phyloP scores from a whole-genome alignment of 2,113 vertebrate genomes.

The Tragelaphus strepsiceros region DNA sequence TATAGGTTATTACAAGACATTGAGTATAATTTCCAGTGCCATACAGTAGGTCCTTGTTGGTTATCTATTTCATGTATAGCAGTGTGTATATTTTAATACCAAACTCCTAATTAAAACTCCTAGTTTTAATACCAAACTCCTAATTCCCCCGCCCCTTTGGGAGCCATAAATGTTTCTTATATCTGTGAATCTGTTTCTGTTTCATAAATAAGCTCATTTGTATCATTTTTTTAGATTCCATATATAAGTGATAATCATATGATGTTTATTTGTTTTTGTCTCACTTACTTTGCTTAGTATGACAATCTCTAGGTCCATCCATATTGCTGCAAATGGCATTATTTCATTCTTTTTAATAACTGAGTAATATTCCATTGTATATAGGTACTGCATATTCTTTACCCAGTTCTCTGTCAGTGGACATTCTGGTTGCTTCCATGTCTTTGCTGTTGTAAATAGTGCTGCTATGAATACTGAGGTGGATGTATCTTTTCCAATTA shows the following conservation, averaged over 20 bases:
- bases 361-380: neutral
- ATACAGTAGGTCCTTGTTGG: neutral
- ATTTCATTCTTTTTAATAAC: neutral
- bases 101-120: neutral
- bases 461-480: neutral
- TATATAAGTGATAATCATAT: neutral
- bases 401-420: neutral
- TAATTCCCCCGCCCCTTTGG: neutral
- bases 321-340: neutral
- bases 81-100: neutral
- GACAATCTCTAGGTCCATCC: neutral
- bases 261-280: neutral
- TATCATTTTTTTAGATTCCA: neutral
- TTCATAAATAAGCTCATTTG: neutral
- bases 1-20: neutral
- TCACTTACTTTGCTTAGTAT: neutral
- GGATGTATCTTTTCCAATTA: neutral
- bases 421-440: neutral
- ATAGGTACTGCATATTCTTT: neutral
- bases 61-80: neutral
- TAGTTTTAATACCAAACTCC: neutral
- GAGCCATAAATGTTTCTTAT: neutral
- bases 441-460: neutral
- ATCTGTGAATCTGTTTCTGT: neutral
- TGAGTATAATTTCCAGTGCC: neutral